Evolutionary conservation across 2,888 invertebrate species (phyloP).

Genomic region (Ophion costatus): DNA sequence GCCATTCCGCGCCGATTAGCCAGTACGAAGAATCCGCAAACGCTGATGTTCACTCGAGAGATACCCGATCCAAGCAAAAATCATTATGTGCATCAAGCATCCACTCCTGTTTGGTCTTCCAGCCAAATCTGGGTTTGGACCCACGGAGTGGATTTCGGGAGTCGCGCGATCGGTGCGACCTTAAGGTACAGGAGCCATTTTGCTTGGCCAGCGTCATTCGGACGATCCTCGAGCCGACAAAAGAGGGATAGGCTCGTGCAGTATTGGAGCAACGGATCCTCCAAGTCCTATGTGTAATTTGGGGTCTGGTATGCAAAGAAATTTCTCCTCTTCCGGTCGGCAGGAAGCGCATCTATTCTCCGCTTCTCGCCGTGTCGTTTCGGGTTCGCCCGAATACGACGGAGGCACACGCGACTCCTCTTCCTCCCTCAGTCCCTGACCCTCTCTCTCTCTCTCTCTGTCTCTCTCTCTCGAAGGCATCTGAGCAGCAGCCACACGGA

Average conservation of each 20-base stretch:
- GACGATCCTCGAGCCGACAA: background rate
- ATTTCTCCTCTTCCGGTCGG: constrained; percentile 8
- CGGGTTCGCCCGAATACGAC: constrained; percentile 56
- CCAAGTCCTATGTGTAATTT: background rate
- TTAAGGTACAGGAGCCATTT: background rate
- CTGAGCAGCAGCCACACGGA: constrained; percentile 35
- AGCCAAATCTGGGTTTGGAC: too few relatives aligned
- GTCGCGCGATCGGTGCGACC: too few relatives aligned
- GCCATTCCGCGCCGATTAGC: too few relatives aligned
- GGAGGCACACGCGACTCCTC: constrained; percentile 53
- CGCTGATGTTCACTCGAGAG: too few relatives aligned
- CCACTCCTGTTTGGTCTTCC: too few relatives aligned
- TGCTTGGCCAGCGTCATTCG: background rate
- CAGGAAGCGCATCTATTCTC: constrained; percentile 42
- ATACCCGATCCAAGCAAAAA: too few relatives aligned
- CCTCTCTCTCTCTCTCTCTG: constrained; percentile 33
- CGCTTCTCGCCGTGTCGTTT: constrained; percentile 61
- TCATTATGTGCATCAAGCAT: too few relatives aligned
- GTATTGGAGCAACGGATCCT: background rate
- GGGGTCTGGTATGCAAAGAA: constrained; percentile 23
- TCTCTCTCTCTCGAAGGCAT: constrained; percentile 57
- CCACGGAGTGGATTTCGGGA: too few relatives aligned
- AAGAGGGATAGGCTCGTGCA: too few relatives aligned
- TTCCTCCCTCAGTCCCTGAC: background rate
- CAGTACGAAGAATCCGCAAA: too few relatives aligned